Evolutionary conservation across 2,888 invertebrate genomes (phyloP), one percentile per base, ranked within the genome.

Genomic region (Sinodicranocentrus sp.): DNA sequence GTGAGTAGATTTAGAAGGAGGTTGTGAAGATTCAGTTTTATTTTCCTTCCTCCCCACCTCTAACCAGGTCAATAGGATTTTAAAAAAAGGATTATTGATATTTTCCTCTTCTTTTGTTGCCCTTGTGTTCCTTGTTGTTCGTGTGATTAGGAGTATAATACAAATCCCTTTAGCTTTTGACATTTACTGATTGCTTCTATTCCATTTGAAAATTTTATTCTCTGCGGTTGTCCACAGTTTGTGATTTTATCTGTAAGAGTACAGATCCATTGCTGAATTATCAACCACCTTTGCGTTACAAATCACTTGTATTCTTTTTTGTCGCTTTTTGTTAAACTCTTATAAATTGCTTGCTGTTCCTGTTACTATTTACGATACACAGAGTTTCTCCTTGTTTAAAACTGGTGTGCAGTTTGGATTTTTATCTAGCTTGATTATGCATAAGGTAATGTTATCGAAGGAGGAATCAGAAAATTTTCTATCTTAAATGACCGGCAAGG

Each of bases 181-280:
- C 83, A 77, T 83, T 83, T 83, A 83, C 83, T 83, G 83, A 83
- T 83, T 83, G 83, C 83, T 71, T 77, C 70, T 71, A 83, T 77
- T 83, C n/a, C 70, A 72, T 72, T 72, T 59, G 71, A 77, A 83
- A 83, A 72, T 67, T 72, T 21, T 72, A 65, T 72, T 83, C 83
- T 77, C 83, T 57, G 83, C 59, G 83, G 83, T 83, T 83, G 83
- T 83, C 83, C 83, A 75, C 77, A 71, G 71, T 70, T 72, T 52
- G 33, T 48, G 63, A 70, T 76, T 63, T 59, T 63, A 82, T 82
- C 82, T n/a, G 68, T 39, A 68, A 28, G 67, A 33, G 59, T n/a
- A 17, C 48, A 28, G 15, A 70, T 39, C 43, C 43, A 33, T 26
- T 78, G 78, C 61, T 59, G 48, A 68, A 70, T 78, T 70, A 61